Conservation (phyloP, 2,113 vertebrate genomes). For the Colinus virginianus region DNA sequence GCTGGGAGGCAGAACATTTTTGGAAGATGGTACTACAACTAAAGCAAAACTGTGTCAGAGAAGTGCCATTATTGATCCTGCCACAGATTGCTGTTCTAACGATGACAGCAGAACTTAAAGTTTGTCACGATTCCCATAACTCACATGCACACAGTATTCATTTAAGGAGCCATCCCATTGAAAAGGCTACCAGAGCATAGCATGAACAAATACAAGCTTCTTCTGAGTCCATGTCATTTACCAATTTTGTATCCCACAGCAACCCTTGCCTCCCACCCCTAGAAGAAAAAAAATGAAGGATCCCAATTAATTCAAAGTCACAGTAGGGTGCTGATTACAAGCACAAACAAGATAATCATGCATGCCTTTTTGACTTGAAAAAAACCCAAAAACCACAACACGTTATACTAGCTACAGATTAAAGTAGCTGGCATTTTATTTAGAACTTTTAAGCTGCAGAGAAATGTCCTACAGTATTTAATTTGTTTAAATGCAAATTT, state of each 20-base stretch:
- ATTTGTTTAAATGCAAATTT: slow-evolving; percentile 24
- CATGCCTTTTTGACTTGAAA: background rate
- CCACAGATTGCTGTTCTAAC: background rate
- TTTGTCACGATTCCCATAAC: background rate
- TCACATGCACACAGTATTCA: background rate
- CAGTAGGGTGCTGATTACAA: background rate
- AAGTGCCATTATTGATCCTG: background rate
- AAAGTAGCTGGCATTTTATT: background rate
- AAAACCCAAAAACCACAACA: background rate
- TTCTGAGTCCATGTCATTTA: background rate
- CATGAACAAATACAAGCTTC: background rate
- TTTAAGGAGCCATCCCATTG: background rate
- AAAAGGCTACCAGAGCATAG: background rate
- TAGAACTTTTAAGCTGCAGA: background rate
- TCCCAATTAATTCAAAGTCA: background rate
- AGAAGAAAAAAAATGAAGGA: background rate
- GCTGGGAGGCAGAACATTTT: background rate
- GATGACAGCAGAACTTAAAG: background rate
- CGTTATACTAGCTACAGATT: background rate
- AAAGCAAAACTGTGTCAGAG: background rate
- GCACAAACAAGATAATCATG: background rate
- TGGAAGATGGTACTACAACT: background rate
- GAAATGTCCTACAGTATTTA: background rate
- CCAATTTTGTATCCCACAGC: background rate
- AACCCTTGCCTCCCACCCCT: background rate